Percentiles rank a stretch among this genome's conserved stretches.
Evolutionary conservation across 2,113 vertebrate species (phyloP).

Genomic region (Tychaedon coryphoeus): DNA sequence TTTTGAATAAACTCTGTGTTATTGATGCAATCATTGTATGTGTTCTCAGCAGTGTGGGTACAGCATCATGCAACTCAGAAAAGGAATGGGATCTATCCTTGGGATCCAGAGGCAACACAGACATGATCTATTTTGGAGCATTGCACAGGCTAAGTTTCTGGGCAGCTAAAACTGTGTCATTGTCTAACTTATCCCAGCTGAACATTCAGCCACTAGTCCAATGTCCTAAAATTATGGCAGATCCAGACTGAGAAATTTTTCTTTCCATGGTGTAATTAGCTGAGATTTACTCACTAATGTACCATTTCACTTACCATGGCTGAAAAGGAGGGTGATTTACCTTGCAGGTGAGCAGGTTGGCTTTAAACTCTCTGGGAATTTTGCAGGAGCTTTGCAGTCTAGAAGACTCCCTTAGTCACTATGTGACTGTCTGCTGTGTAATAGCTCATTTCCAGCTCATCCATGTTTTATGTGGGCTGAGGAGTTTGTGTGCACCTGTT

Average conservation of each 20-base stretch:
- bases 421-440: fast-evolving
- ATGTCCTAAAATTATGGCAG: neutral
- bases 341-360: neutral
- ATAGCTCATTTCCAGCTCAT: neutral
- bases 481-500: neutral
- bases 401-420: neutral
- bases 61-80: neutral
- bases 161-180: neutral
- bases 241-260: neutral
- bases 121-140: neutral
- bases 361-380: neutral
- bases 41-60: neutral
- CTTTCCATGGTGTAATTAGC: neutral
- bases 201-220: neutral
- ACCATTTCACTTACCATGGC: neutral
- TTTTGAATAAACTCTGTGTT: neutral
- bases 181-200: neutral
- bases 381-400: neutral
- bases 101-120: neutral
- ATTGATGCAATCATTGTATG: neutral
- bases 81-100: neutral
- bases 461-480: neutral
- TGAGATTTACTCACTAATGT: neutral
- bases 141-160: neutral
- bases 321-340: neutral